Base-by-base conservation (phyloP, 2,113 vertebrate genomes). In the Columba livia region DNA sequence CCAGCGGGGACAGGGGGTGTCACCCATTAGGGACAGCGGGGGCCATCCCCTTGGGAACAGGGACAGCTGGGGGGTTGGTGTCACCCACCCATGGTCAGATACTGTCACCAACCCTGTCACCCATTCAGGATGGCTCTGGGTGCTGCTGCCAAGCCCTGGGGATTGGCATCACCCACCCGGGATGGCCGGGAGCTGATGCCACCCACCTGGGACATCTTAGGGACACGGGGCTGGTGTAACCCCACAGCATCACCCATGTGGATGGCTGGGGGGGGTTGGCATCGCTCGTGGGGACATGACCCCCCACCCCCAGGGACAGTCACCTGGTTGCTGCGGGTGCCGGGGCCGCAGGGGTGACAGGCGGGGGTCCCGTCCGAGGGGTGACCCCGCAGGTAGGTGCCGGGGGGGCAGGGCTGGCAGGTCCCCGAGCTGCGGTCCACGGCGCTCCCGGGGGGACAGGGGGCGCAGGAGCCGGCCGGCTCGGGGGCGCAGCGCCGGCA, bases 271-370 rank as follows among this genome's bases (percentile, higher is more conserved):
- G 20, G 15, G 3, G 6, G 11, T 12, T 5, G 40, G 18, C 44
- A 31, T 17, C 7, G 2, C 48, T 56, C 2, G 1, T 8, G 36
- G 69, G 42, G 53, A 72, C 29, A 34, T 7, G 34, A 8, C 15
- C 36, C 20, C 6, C 53, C 15, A 17, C 42, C 32, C 58, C 34
- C 0, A 2, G 65, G 34, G 65, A 40, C 1, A 1, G 36, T 65
- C 71, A 99, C 99, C 98, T 98, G 84, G 88, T 99, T 99, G 96
- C 86, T 99, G 85, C 26, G 94, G 32, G 99, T 99, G 86, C 99
- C 99, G 3, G 98, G 98, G 23, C 99, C 99, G 29, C 99, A 99
- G 64, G 95, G 93, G 11, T 98, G 72, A 89, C 99, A 99, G 73
- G 98, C 95, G 8, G 97, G 97, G 79, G 89, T 57, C 65, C 99